Evolutionary conservation across 2,888 invertebrate species (phyloP), one percentile per base, ranked within the genome.

Genomic region (Merodon equestris): DNA sequence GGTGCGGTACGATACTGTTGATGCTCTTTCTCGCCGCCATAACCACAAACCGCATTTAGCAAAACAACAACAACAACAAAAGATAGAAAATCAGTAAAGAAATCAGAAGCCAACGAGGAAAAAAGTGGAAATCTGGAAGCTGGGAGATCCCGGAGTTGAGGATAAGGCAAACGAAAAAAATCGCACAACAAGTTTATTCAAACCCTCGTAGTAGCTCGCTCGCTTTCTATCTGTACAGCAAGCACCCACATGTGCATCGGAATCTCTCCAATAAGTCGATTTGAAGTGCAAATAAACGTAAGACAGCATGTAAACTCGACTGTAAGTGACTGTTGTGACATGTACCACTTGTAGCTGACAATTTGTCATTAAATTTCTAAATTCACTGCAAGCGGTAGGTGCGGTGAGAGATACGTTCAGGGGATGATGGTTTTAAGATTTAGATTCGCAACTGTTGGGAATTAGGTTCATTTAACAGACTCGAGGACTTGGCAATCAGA

Each of bases 281-380:
- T 56, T 40, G 34, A 63, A n/a, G 63, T 38, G 34, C 63, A 68
- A 73, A 74, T 64, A 63, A 58, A 58, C 73, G 68, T 45, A 68
- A 44, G 34, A 73, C 73, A 64, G 68, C 40, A 44, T 73, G 79
- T 73, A 54, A 64, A 60, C 61, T 73, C 40, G 51, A 42, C 27
- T 54, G 57, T 67, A 60, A 74, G 68, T 73, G 51, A 73, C 54
- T 73, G 44, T 53, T 63, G 57, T 42, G 63, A 64, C 64, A 64
- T 68, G 51, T 63, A 34, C 61, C 68, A 75, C 74, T 68, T 75
- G 74, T 75, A 61, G 68, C 63, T 75, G 74, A 51, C 68, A 75
- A 75, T 63, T 75, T 75, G 68, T 75, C 68, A 68, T 74, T 64
- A 63, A 47, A 64, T 72, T 63, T 19, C 17, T 34, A 40, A 48